Evolutionary conservation across 2,888 invertebrate genomes (phyloP), one percentile per base, ranked within the genome.

Genomic region (Deroplatys truncata): DNA sequence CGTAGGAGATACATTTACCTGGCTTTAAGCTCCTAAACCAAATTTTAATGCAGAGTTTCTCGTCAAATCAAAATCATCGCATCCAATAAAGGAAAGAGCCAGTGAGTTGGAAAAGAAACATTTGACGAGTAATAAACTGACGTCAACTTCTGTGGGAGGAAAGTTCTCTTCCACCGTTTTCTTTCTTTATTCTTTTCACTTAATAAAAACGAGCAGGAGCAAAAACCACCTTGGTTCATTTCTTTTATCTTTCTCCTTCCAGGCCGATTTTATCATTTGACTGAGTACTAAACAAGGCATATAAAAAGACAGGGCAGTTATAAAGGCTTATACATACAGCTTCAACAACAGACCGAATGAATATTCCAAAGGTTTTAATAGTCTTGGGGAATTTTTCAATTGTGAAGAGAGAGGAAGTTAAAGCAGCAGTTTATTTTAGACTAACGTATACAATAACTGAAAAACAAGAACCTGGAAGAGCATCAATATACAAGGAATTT

Each of bases 201-300:
- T 72, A 72, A 72, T 72, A 72, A 72, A 72, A 72, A 20, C 56
- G 56, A 72, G 56, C 20, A 72, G 56, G 56, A 72, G 56, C 43
- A 43, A 72, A 72, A 72, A 72, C 56, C 56, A 72, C 56, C 56
- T 72, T 72, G 56, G 56, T 72, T 72, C 56, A 72, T 72, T 72
- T 72, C 56, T 72, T 72, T 72, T 72, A 72, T 86, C 86, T 86
- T 86, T 86, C 29, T 28, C 72, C 29, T 82, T 82, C 49, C 28
- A 86, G 86, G 31, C 49, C 28, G 43, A 85, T 85, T 72, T 85
- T 85, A 85, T 85, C 85, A 85, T 85, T 85, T 56, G 49, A 85
- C 29, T 86, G 72, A 86, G 86, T 29, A 82, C 85, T 82, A 86
- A 86, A 86, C 86, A 56, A 86, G 82, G 86, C 86, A 82, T 72